A percentile compares a stretch with the other conserved stretches of the same genome.
Conservation (phyloP, 2,888 invertebrate genomes). For the Colostygia pectinataria region DNA sequence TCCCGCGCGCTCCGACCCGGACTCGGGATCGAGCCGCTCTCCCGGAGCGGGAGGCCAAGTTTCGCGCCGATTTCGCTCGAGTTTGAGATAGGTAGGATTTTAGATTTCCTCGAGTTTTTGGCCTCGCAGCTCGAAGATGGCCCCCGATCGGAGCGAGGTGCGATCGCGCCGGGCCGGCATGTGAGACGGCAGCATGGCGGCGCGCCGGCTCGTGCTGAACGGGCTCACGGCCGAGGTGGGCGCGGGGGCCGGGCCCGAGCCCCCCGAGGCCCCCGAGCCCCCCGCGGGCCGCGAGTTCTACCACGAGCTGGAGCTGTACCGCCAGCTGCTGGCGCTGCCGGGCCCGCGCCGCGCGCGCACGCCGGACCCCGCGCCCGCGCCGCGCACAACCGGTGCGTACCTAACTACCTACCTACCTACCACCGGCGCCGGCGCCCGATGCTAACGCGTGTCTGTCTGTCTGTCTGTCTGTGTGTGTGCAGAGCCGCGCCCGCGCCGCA, state of each 20-base stretch:
- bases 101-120: too few species aligned
- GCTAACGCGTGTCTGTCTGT: neutral
- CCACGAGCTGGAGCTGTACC: conserved; percentile 69
- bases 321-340: conserved; percentile 62
- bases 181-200: conserved; percentile 36
- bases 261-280: conserved; percentile 35
- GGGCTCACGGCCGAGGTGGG: conserved; percentile 72
- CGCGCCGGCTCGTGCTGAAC: conserved; percentile 72
- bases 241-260: conserved; percentile 32
- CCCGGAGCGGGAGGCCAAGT: too few species aligned
- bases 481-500: conserved; percentile 23
- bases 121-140: too few species aligned
- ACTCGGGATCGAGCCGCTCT: too few species aligned
- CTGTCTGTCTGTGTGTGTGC: neutral
- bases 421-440: conserved; percentile 40
- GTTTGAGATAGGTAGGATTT: too few species aligned
- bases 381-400: conserved; percentile 27
- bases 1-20: too few species aligned
- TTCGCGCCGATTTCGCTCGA: too few species aligned
- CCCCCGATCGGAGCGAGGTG: neutral
- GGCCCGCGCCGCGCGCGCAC: too few species aligned
- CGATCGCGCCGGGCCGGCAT: conserved; percentile 4
- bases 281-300: conserved; percentile 54
- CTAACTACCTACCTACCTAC: too few species aligned
- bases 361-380: conserved; percentile 4